Conservation (phyloP, 2,888 invertebrate genomes). For the Antheraea yamamai region DNA sequence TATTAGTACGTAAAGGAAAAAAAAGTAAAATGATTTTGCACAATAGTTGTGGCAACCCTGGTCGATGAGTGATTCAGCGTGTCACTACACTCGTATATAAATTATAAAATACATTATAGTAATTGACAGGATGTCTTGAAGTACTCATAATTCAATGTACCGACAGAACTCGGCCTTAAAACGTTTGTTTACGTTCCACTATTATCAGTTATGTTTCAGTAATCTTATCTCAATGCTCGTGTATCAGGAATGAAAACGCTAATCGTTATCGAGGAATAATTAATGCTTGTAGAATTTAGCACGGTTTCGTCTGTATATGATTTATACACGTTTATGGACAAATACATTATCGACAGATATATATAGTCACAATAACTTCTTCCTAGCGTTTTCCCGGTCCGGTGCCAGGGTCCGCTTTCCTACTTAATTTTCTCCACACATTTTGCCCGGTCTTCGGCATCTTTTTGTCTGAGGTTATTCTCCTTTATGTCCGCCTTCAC, state of each 20-base stretch:
- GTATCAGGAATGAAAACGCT: not conserved
- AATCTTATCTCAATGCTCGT: not conserved
- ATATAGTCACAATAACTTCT: too few species aligned
- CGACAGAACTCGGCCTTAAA: not conserved
- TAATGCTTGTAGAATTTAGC: not conserved
- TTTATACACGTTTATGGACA: not conserved
- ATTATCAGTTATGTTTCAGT: not conserved
- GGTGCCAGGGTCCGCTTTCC: too few species aligned
- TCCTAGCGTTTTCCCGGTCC: too few species aligned
- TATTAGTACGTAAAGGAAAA: not conserved
- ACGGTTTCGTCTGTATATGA: not conserved
- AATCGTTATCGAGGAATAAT: not conserved
- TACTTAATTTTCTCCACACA: too few species aligned
- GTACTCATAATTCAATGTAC: not conserved
- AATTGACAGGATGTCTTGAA: not conserved
- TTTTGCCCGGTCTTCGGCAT: too few species aligned
- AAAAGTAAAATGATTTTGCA: not conserved
- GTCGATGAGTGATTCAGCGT: not conserved
- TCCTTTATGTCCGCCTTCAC: too few species aligned
- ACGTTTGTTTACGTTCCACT: not conserved
- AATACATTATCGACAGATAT: not conserved
- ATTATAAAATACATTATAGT: not conserved
- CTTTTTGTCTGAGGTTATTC: too few species aligned
- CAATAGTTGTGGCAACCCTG: not conserved
- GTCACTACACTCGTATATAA: slow-evolving; percentile 4